Percentiles rank a stretch among this genome's conserved stretches.
These are phyloP conservation scores for Blennius ocellaris DNA, from an alignment of 2,113 vertebrate species.

Conservation along the genomic window DNA sequence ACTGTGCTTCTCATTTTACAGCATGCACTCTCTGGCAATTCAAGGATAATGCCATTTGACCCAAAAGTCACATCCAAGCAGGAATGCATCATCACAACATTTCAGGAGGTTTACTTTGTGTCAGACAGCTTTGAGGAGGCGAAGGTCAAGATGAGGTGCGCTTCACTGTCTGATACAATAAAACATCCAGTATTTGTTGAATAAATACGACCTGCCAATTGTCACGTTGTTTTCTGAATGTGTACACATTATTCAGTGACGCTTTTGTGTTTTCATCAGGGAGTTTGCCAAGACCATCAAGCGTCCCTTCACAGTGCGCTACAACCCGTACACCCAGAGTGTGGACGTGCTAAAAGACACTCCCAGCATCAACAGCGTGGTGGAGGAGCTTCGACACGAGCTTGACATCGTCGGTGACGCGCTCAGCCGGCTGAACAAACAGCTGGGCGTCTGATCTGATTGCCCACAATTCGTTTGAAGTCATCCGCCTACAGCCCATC, in stretches of 20 bases:
- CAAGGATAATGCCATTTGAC: slow-evolving; percentile 92
- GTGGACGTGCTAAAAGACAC: slow-evolving; percentile 93
- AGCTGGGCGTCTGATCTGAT: slow-evolving; percentile 83
- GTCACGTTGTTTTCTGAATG: no score
- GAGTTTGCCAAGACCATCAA: slow-evolving; percentile 98
- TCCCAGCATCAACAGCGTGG: slow-evolving; percentile 89
- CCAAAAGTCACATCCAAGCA: slow-evolving; percentile 92
- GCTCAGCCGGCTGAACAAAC: slow-evolving; percentile 90
- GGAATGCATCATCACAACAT: slow-evolving; percentile 96
- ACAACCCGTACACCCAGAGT: slow-evolving; percentile 96
- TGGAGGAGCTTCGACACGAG: slow-evolving; percentile 92
- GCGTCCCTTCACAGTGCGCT: slow-evolving; percentile 95
- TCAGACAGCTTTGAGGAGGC: slow-evolving; percentile 97
- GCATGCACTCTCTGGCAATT: slow-evolving; percentile 91
- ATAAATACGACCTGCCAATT: no score
- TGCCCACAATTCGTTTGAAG: neutral
- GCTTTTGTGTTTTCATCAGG: slow-evolving; percentile 73
- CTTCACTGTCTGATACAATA: no score
- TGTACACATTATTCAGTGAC: slow-evolving; percentile 19
- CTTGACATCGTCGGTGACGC: slow-evolving; percentile 93
- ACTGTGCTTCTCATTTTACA: slow-evolving; percentile 54
- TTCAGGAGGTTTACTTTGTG: slow-evolving; percentile 95
- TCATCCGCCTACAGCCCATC: slow-evolving; percentile 9
- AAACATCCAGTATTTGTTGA: no score
- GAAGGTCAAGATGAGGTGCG: slow-evolving; percentile 96